These are phyloP conservation scores for Tenebrosternarchus preto DNA, from an alignment of 2,113 vertebrate species.

Conservation along the genomic window DNA sequence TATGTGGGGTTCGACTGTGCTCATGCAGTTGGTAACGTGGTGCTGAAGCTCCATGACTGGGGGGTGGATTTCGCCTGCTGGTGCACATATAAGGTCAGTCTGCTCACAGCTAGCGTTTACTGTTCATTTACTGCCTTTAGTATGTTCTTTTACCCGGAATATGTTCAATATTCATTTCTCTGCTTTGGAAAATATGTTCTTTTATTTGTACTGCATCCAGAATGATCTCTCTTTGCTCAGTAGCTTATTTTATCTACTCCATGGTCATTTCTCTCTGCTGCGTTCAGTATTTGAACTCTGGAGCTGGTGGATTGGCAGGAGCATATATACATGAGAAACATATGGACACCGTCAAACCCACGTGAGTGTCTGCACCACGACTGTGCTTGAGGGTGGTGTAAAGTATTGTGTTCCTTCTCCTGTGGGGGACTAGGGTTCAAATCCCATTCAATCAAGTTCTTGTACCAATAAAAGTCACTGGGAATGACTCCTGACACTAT, in stretches of 20 bases:
- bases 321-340: slow-evolving; percentile 91
- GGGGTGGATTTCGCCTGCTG: slow-evolving; percentile 96
- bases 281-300: slow-evolving; percentile 90
- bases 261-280: slow-evolving; percentile 44
- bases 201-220: not conserved
- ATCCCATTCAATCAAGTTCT: too few relatives aligned
- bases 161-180: not conserved
- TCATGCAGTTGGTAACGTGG: slow-evolving; percentile 87
- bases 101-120: too few relatives aligned
- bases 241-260: not conserved
- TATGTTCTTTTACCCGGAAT: too few relatives aligned
- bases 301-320: slow-evolving; percentile 87
- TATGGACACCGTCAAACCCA: slow-evolving; percentile 76
- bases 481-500: too few relatives aligned
- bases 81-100: slow-evolving; percentile 93
- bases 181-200: not conserved
- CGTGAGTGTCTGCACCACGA: slow-evolving; percentile 79
- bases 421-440: too few relatives aligned
- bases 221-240: not conserved
- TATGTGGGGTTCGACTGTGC: slow-evolving; percentile 93
- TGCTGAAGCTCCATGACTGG: slow-evolving; percentile 89
- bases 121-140: too few relatives aligned
- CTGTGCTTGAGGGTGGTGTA: too few relatives aligned
- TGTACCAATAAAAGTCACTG: too few relatives aligned
- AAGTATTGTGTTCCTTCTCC: too few relatives aligned